Percentiles rank a stretch among this genome's conserved stretches.
phyloP scores from a whole-genome alignment of 2,113 vertebrate species.

The human (Homo sapiens) region GRCh38 chr2:153047001-153047500 shows the following conservation, averaged over 20 bases:
- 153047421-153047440: not conserved
- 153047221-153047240: constrained; percentile 10
- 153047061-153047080: not conserved
- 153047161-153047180: not conserved
- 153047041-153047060: not conserved
- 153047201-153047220: not conserved
- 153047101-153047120: not conserved
- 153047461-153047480: not conserved
- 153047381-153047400: not conserved
- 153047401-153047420: not conserved
- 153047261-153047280: constrained; percentile 44
- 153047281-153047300: not conserved
- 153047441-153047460: not conserved
- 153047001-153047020: not conserved
- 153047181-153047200: not conserved
- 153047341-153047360: not conserved
- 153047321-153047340: not conserved
- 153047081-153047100: not conserved
- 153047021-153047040: not conserved
- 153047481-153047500: not conserved
- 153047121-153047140: not conserved
- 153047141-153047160: not conserved
- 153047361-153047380: not conserved
- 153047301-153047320: not conserved
- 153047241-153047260: constrained; percentile 34